A percentile compares a stretch with the other conserved stretches of the same genome.
Evolutionary conservation across 2,888 invertebrate species (phyloP).

Genomic region (Hydropsyche betteni): DNA sequence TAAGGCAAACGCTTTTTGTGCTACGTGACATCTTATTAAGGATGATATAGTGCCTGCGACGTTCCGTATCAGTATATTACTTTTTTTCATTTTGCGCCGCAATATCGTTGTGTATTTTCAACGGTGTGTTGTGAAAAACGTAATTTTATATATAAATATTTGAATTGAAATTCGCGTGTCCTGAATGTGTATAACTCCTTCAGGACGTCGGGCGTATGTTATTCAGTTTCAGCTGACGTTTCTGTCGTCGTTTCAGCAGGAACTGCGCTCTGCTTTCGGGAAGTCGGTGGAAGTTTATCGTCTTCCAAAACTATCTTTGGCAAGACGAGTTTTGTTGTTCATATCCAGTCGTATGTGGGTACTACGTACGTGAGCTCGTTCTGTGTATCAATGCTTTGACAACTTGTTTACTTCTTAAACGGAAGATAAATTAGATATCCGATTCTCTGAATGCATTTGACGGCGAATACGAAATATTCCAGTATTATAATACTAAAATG

Average conservation of each 20-base stretch:
- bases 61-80: constrained; percentile 24
- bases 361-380: too few relatives aligned
- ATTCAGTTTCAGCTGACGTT: constrained; percentile 1
- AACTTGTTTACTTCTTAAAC: too few relatives aligned
- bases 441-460: too few relatives aligned
- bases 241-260: constrained; percentile 3
- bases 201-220: not conserved
- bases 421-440: too few relatives aligned
- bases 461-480: too few relatives aligned
- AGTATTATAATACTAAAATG: too few relatives aligned
- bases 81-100: constrained; percentile 1
- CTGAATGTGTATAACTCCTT: not conserved
- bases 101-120: not conserved
- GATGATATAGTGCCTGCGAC: constrained; percentile 29
- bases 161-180: not conserved
- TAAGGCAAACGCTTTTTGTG: not conserved
- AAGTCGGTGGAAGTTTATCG: constrained; percentile 1
- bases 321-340: constrained; percentile 15
- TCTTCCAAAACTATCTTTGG: constrained; percentile 4
- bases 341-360: not conserved
- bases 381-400: too few relatives aligned
- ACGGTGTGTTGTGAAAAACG: not conserved
- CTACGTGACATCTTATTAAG: constrained; percentile 36
- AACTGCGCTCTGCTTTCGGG: not conserved
- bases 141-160: not conserved